phyloP scores from a whole-genome alignment of 2,113 vertebrate species.

The Thermophis baileyi region DNA sequence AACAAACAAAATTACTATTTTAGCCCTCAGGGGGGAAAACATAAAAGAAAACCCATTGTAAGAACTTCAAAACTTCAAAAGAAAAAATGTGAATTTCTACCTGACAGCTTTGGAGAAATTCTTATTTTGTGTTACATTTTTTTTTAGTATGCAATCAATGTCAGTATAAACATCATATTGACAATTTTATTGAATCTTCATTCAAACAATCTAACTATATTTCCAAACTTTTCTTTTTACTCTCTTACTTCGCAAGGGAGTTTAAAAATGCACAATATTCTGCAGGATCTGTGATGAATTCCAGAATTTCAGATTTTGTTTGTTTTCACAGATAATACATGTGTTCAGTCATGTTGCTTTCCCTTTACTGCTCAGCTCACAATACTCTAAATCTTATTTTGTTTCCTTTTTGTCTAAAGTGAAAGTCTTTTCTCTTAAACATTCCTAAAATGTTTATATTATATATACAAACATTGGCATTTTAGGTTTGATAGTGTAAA shows the following conservation, averaged over 20 bases:
- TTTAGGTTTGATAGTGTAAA: not conserved
- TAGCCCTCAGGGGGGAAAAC: not conserved
- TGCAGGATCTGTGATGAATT: not conserved
- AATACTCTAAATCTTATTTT: not conserved
- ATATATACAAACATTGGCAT: not conserved
- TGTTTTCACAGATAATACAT: not conserved
- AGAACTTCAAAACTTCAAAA: not conserved
- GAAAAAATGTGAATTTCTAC: not conserved
- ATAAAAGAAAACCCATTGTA: not conserved
- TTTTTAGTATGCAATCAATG: not conserved
- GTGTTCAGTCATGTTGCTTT: not conserved
- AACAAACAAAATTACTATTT: not conserved
- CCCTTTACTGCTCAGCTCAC: not conserved
- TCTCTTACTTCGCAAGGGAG: not conserved
- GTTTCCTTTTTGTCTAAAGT: not conserved
- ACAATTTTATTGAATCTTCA: not conserved
- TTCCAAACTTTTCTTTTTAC: not conserved
- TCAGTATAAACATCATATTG: not conserved
- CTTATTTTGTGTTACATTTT: not conserved
- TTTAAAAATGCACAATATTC: not conserved
- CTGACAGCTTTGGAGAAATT: not conserved
- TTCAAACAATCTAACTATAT: not conserved
- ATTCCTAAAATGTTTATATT: not conserved
- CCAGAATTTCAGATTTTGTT: not conserved
- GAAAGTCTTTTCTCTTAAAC: not conserved